These are phyloP conservation scores for Acronicta psi DNA, from an alignment of 2,888 invertebrate genomes.

Conservation along the genomic window DNA sequence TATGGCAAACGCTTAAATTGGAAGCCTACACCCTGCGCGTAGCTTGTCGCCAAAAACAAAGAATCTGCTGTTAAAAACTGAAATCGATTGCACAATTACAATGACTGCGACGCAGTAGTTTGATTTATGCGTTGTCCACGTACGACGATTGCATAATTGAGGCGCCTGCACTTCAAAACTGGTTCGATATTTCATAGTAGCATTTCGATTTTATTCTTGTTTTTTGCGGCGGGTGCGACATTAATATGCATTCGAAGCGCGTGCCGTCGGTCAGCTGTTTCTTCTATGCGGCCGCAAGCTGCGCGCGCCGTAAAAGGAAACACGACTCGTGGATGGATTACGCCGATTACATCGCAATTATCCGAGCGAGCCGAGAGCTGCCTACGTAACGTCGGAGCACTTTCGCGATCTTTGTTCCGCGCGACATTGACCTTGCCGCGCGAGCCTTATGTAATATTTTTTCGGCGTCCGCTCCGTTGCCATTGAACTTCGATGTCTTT, in stretches of 20 bases:
- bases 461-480: conserved; percentile 78
- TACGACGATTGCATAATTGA: conserved; percentile 77
- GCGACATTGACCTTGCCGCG: conserved; percentile 84
- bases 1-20: conserved; percentile 55
- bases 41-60: conserved; percentile 54
- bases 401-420: conserved; percentile 86
- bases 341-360: conserved; percentile 87
- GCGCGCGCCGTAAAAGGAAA: conserved; percentile 86
- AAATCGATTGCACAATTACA: conserved; percentile 67
- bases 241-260: conserved; percentile 86
- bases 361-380: conserved; percentile 73
- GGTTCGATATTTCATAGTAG: conserved; percentile 79
- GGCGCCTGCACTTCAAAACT: conserved; percentile 77
- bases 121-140: conserved; percentile 70
- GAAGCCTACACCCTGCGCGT: conserved; percentile 40
- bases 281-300: conserved; percentile 86
- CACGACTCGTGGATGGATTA: conserved; percentile 85
- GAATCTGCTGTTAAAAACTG: conserved; percentile 58
- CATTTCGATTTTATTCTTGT: conserved; percentile 81
- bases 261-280: conserved; percentile 87
- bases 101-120: conserved; percentile 54
- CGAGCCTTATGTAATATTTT: conserved; percentile 78
- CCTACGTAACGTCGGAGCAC: conserved; percentile 80
- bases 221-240: conserved; percentile 81
- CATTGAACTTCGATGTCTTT: conserved; percentile 72